These are phyloP conservation scores for Rhinophrynus dorsalis DNA, from an alignment of 2,797 vertebrate genomes.

Conservation along the genomic window DNA sequence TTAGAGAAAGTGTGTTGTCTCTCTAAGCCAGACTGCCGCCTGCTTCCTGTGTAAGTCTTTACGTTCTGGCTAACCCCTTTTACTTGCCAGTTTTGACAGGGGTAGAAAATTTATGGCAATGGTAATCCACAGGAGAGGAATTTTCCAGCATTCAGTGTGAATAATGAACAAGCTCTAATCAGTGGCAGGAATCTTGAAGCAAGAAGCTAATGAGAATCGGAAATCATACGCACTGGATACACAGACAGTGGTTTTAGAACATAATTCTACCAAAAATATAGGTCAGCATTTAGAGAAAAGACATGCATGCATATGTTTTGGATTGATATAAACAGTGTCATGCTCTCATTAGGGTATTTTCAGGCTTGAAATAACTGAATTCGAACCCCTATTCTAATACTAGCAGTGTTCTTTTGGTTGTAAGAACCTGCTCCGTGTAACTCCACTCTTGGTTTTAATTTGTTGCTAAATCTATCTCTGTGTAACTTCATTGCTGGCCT, in stretches of 20 bases:
- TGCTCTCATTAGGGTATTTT: too few species aligned
- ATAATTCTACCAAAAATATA: neutral
- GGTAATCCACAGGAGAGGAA: neutral
- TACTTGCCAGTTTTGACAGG: slow-evolving; percentile 13
- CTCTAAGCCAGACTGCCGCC: slow-evolving; percentile 18
- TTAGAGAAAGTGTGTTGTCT: slow-evolving; percentile 27
- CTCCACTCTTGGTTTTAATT: too few species aligned
- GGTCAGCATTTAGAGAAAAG: neutral
- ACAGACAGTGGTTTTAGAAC: neutral
- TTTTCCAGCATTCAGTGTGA: slow-evolving; percentile 9
- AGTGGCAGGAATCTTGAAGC: neutral
- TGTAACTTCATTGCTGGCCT: too few species aligned
- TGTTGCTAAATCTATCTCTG: too few species aligned
- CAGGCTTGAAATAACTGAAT: too few species aligned
- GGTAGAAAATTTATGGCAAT: slow-evolving; percentile 29
- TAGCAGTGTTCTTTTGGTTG: too few species aligned
- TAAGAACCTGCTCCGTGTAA: too few species aligned
- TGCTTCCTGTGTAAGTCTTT: slow-evolving; percentile 35
- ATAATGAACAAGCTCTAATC: neutral
- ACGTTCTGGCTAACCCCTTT: neutral
- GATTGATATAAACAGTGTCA: too few species aligned
- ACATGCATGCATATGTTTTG: too few species aligned
- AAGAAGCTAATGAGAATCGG: neutral
- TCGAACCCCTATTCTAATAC: too few species aligned
- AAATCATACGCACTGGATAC: neutral